Conservation (phyloP, 2,797 vertebrate genomes). For the Lithobates pipiens region DNA sequence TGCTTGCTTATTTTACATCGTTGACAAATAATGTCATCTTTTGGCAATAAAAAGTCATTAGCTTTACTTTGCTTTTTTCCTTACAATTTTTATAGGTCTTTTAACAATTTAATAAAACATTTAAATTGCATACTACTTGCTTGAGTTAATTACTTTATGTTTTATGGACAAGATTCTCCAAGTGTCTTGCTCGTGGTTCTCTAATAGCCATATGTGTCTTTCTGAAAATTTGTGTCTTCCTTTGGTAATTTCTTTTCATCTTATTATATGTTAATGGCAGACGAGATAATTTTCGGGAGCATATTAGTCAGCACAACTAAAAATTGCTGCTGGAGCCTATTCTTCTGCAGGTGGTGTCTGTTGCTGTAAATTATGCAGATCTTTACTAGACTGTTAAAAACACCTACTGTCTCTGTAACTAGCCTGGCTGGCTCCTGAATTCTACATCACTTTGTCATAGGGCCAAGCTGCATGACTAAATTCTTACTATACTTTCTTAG, state of each 20-base stretch:
- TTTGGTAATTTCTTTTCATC: neutral
- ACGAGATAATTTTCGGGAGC: neutral
- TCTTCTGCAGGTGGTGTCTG: neutral
- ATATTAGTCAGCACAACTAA: neutral
- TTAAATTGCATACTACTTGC: constrained; percentile 8
- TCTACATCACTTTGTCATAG: neutral
- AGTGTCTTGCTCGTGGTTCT: too few relatives aligned
- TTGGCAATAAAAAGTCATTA: constrained; percentile 43
- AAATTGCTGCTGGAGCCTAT: neutral
- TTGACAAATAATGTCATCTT: constrained; percentile 67
- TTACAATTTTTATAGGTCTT: constrained; percentile 33
- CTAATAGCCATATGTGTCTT: neutral
- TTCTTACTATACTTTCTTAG: too few relatives aligned
- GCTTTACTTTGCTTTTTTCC: constrained; percentile 14
- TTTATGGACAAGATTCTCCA: neutral
- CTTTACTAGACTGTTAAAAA: neutral
- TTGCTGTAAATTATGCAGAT: neutral
- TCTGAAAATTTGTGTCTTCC: neutral
- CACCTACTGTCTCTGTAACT: neutral
- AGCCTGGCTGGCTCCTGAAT: constrained; percentile 2
- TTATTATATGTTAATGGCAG: neutral
- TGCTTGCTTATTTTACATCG: constrained; percentile 79
- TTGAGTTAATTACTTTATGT: neutral
- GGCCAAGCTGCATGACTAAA: neutral
- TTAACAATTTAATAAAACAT: constrained; percentile 1